These are phyloP conservation scores for Dasyurus viverrinus DNA, from an alignment of 2,113 vertebrate genomes.

Conservation along the genomic window DNA sequence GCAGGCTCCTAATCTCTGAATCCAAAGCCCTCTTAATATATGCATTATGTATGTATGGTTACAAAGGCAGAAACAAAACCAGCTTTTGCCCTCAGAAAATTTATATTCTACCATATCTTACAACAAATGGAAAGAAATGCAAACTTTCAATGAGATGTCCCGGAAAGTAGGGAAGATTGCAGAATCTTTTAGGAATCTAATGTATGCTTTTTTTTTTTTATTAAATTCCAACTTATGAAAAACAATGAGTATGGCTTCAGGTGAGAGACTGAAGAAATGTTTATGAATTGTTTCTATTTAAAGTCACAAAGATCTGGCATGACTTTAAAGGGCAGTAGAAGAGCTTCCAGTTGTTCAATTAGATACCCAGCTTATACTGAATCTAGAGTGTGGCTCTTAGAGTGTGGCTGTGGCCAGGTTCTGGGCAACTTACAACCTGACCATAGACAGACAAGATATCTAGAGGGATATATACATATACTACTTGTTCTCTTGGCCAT, in stretches of 20 bases:
- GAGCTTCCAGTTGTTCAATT: neutral
- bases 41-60: neutral
- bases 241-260: neutral
- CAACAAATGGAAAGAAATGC: neutral
- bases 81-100: neutral
- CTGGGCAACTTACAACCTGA: neutral
- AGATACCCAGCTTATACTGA: neutral
- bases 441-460: neutral
- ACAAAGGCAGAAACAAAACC: neutral
- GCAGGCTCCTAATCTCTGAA: neutral
- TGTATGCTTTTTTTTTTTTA: neutral
- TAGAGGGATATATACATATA: neutral
- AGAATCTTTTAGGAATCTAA: neutral
- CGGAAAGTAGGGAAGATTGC: neutral
- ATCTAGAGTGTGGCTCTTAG: neutral
- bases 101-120: neutral
- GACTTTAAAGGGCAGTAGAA: neutral
- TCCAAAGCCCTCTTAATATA: neutral
- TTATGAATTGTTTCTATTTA: neutral
- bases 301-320: neutral
- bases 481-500: neutral
- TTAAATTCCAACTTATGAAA: neutral
- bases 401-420: neutral
- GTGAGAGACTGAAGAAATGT: neutral
- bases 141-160: neutral